Conservation (phyloP, 2,888 invertebrate species). For the Chloroclystis v-ata region DNA sequence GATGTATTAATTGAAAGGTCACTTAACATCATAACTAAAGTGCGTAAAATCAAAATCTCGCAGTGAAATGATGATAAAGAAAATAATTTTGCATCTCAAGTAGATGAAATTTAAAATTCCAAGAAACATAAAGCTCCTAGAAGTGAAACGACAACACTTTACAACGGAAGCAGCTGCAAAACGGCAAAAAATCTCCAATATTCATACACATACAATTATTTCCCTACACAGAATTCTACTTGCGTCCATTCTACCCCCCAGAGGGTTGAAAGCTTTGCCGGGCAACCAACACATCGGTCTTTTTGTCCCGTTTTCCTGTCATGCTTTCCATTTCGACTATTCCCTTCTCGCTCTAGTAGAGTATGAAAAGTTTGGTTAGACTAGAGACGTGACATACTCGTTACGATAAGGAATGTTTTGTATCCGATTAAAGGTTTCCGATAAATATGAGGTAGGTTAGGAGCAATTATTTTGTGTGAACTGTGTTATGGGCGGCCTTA, state of each 20-base stretch:
- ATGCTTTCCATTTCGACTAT: slow-evolving; percentile 60
- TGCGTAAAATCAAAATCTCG: too few species aligned
- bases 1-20: too few species aligned
- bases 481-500: too few species aligned
- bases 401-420: neutral
- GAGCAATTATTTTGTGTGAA: too few species aligned
- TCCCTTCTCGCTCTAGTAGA: slow-evolving; percentile 38
- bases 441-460: too few species aligned
- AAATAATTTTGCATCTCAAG: too few species aligned
- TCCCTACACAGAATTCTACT: slow-evolving; percentile 28
- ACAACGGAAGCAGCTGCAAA: slow-evolving; percentile 23
- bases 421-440: too few species aligned
- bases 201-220: slow-evolving; percentile 21
- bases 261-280: slow-evolving; percentile 45
- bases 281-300: slow-evolving; percentile 48
- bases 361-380: slow-evolving; percentile 17
- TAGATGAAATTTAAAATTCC: too few species aligned
- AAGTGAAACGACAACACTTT: slow-evolving; percentile 3
- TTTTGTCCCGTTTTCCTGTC: slow-evolving; percentile 64
- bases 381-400: slow-evolving; percentile 9
- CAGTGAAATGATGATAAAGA: too few species aligned
- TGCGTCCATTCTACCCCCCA: slow-evolving; percentile 40
- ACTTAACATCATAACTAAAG: too few species aligned
- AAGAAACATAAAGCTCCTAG: neutral
- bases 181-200: slow-evolving; percentile 24